Evolutionary conservation across 2,797 vertebrate species (phyloP).

Genomic region (Chaunax sp.): DNA sequence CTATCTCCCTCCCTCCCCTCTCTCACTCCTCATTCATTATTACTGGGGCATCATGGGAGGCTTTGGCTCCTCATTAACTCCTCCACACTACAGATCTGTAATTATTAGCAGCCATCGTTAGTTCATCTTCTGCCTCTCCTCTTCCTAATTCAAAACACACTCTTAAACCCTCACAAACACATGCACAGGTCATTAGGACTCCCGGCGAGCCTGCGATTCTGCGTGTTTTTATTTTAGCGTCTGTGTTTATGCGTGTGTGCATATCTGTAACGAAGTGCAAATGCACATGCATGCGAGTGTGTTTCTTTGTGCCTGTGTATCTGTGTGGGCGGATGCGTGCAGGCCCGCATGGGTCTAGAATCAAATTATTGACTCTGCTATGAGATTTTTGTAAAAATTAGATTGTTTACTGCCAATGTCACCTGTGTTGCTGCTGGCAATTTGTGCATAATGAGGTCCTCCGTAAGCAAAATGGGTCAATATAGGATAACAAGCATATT

Average conservation of each 20-base stretch:
- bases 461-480: neutral
- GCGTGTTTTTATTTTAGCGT: constrained; percentile 10
- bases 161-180: constrained; percentile 70
- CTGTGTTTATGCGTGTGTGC: constrained; percentile 1
- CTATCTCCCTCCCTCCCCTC: constrained; percentile 19
- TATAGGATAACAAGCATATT: neutral
- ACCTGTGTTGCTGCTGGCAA: constrained; percentile 9
- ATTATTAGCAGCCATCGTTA: constrained; percentile 82
- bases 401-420: constrained; percentile 29
- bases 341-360: neutral
- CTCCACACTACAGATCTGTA: constrained; percentile 81
- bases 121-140: constrained; percentile 75
- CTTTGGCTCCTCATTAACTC: constrained; percentile 83
- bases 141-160: constrained; percentile 78
- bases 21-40: constrained; percentile 78
- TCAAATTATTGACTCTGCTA: constrained; percentile 57
- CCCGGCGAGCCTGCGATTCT: constrained; percentile 33
- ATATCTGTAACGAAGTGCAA: constrained; percentile 7
- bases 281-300: neutral
- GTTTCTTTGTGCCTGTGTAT: neutral
- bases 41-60: constrained; percentile 81
- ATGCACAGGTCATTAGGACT: constrained; percentile 67
- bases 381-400: constrained; percentile 47
- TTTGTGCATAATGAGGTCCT: constrained; percentile 7
- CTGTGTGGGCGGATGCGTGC: constrained; percentile 12